Evolutionary conservation across 2,888 invertebrate species (phyloP).

Genomic region (Sabellastarte sp.): DNA sequence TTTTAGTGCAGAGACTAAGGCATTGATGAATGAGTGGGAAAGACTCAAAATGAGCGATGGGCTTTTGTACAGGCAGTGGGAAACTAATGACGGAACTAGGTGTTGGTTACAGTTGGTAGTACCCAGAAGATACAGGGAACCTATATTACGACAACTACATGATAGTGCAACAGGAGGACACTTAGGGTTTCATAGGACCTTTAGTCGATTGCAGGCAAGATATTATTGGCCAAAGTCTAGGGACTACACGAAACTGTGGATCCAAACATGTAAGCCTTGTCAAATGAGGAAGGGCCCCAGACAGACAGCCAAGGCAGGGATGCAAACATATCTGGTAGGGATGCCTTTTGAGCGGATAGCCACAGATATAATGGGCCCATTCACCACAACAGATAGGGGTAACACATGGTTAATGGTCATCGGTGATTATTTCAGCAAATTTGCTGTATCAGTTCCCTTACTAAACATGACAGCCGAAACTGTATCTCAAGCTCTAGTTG

Average conservation of each 20-base stretch:
- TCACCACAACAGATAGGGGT: constrained; percentile 14
- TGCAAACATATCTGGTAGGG: constrained; percentile 1
- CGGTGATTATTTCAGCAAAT: constrained; percentile 29
- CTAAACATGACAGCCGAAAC: background rate
- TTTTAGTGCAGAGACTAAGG: background rate
- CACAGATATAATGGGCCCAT: background rate
- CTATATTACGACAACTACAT: background rate
- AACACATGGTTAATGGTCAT: constrained; percentile 31
- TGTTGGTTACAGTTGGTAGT: background rate
- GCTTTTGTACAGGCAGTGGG: background rate
- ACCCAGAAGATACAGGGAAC: background rate
- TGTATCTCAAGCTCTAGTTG: background rate
- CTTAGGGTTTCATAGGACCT: constrained; percentile 5
- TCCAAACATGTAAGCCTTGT: background rate
- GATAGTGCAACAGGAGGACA: constrained; percentile 2
- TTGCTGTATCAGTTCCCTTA: too few relatives aligned
- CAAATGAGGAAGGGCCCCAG: background rate
- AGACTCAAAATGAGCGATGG: background rate
- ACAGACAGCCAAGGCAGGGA: background rate
- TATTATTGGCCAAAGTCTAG: constrained; percentile 5
- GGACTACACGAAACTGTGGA: constrained; percentile 1
- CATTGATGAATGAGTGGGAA: background rate
- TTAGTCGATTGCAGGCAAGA: background rate
- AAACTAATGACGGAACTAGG: background rate
- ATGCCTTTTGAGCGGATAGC: background rate